Evolutionary conservation across 2,888 invertebrate genomes (phyloP).

Genomic region (Polyommatus icarus): DNA sequence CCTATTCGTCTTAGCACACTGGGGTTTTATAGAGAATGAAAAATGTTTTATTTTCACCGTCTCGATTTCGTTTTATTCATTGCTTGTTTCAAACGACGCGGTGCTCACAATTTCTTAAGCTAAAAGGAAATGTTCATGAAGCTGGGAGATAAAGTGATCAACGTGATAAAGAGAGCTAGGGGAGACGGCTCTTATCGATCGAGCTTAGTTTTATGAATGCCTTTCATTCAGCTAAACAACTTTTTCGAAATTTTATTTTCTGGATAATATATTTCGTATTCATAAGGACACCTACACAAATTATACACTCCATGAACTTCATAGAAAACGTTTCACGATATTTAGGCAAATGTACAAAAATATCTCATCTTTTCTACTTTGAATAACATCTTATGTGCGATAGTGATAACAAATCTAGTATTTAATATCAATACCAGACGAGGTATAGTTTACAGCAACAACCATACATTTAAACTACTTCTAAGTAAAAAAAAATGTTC

Average conservation of each 20-base stretch:
- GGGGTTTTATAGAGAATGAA: not conserved
- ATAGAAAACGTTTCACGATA: not conserved
- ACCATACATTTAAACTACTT: too few species aligned
- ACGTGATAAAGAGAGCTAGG: conserved; percentile 29
- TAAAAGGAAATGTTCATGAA: conserved; percentile 32
- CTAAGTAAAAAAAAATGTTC: too few species aligned
- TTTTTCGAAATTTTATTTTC: not conserved
- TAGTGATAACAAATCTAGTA: not conserved
- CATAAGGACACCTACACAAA: not conserved
- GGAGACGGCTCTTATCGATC: conserved; percentile 21
- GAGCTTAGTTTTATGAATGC: conserved; percentile 27
- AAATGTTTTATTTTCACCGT: not conserved
- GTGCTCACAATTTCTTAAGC: conserved; percentile 29
- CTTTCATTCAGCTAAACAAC: not conserved
- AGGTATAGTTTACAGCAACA: too few species aligned
- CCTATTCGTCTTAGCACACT: not conserved
- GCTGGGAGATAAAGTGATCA: conserved; percentile 34
- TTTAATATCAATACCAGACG: not conserved
- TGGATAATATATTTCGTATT: not conserved
- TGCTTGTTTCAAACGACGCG: conserved; percentile 20
- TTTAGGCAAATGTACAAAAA: not conserved
- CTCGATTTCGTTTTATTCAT: conserved; percentile 15
- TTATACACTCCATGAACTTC: not conserved
- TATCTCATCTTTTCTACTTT: not conserved
- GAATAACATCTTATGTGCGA: not conserved